phyloP scores from a whole-genome alignment of 2,797 vertebrate species.

The Allenopithecus nigroviridis region DNA sequence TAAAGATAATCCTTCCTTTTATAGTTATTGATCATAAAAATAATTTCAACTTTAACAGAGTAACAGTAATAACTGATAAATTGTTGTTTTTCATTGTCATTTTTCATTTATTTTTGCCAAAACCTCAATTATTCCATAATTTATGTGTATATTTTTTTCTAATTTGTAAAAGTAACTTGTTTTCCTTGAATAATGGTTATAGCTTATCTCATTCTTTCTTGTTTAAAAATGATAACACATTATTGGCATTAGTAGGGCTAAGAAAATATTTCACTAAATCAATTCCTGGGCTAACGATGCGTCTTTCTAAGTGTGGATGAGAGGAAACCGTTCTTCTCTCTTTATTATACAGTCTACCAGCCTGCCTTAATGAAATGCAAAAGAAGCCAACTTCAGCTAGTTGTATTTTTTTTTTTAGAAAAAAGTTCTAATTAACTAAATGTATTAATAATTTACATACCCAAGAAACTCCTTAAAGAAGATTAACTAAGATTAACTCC shows the following conservation, averaged over 20 bases:
- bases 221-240: background rate
- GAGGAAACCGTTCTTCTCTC: background rate
- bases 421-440: constrained; percentile 2
- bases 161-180: constrained; percentile 32
- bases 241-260: background rate
- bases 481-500: background rate
- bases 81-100: background rate
- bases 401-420: background rate
- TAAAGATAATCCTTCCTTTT: constrained; percentile 3
- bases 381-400: background rate
- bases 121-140: background rate
- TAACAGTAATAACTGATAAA: constrained; percentile 15
- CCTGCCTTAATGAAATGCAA: constrained; percentile 23
- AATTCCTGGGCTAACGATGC: background rate
- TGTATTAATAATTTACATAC: background rate
- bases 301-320: background rate
- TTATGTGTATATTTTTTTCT: constrained; percentile 16
- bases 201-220: constrained; percentile 31
- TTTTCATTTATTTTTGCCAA: constrained; percentile 17
- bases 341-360: background rate
- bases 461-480: background rate
- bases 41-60: constrained; percentile 32
- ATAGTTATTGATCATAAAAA: constrained; percentile 42
- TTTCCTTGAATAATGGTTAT: background rate
- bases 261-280: constrained; percentile 26